A percentile compares a stretch with the other conserved stretches of the same genome.
Conservation (phyloP, 2,113 vertebrate genomes). For the Pachycephala philippinensis region DNA sequence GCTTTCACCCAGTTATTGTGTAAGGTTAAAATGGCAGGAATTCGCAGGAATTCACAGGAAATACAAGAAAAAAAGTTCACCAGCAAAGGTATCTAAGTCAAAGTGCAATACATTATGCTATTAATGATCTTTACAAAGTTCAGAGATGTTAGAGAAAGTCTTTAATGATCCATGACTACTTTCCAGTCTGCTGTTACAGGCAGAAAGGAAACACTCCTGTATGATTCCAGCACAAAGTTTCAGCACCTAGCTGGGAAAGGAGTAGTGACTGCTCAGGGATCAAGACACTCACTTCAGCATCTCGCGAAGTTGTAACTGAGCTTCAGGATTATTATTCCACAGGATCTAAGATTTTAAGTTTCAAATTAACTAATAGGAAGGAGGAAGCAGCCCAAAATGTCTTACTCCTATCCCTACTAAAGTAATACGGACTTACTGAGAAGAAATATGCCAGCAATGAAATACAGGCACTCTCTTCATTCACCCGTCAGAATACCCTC, state of each 20-base stretch:
- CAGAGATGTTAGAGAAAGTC: background rate
- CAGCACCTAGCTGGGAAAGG: background rate
- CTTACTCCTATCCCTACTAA: background rate
- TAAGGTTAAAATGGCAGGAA: background rate
- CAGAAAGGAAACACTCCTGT: background rate
- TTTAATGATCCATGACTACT: background rate
- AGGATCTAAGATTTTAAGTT: background rate
- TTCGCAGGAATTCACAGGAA: background rate
- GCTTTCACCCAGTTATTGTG: background rate
- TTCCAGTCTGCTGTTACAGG: background rate
- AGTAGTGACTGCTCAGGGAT: background rate
- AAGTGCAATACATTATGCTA: background rate
- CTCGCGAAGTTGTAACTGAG: fast-evolving
- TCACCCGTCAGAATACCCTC: background rate
- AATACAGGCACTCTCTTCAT: background rate
- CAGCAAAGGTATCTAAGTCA: background rate
- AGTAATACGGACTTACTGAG: background rate
- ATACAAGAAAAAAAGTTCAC: background rate
- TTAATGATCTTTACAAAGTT: background rate
- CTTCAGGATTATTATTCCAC: background rate
- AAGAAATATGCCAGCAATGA: background rate
- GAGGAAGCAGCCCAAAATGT: background rate
- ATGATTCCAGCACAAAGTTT: background rate
- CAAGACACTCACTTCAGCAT: background rate
- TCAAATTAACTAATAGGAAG: background rate